A percentile compares a stretch with the other conserved stretches of the same genome.
Evolutionary conservation across 2,113 vertebrate genomes (phyloP).

Genomic region (Sinocyclocheilus maitianheensis): DNA sequence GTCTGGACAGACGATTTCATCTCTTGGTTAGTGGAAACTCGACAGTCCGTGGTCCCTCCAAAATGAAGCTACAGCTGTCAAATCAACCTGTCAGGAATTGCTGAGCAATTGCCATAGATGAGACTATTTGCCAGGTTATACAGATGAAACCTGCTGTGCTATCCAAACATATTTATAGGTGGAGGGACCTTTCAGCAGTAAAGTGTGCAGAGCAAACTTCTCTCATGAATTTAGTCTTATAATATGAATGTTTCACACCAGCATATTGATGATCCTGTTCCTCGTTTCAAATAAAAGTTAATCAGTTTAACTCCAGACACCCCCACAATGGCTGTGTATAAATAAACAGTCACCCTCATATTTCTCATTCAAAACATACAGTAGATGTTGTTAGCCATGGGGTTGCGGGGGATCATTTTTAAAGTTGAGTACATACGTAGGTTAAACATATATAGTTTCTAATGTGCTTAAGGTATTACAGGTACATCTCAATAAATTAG

Average conservation of each 20-base stretch:
- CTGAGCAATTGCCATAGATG: conserved; percentile 17
- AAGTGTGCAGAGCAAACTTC: not conserved
- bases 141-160: conserved; percentile 43
- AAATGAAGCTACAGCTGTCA: conserved; percentile 72
- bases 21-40: conserved; percentile 75
- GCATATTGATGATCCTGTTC: not conserved
- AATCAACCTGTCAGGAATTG: conserved; percentile 42
- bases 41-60: conserved; percentile 62
- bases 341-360: not conserved
- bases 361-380: not conserved
- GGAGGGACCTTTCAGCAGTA: conserved; percentile 5
- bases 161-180: conserved; percentile 49
- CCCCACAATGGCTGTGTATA: too few species aligned
- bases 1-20: conserved; percentile 76
- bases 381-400: not conserved
- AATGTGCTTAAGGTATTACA: too few species aligned
- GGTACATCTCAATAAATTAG: too few species aligned
- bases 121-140: conserved; percentile 41
- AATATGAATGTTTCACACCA: conserved; percentile 4
- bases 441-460: not conserved
- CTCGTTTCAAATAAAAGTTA: not conserved
- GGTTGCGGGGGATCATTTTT: not conserved
- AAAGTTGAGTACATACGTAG: not conserved
- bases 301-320: not conserved
- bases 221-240: conserved; percentile 11